Conservation (phyloP, 2,113 vertebrate genomes). For the Microcebus griseorufus region DNA sequence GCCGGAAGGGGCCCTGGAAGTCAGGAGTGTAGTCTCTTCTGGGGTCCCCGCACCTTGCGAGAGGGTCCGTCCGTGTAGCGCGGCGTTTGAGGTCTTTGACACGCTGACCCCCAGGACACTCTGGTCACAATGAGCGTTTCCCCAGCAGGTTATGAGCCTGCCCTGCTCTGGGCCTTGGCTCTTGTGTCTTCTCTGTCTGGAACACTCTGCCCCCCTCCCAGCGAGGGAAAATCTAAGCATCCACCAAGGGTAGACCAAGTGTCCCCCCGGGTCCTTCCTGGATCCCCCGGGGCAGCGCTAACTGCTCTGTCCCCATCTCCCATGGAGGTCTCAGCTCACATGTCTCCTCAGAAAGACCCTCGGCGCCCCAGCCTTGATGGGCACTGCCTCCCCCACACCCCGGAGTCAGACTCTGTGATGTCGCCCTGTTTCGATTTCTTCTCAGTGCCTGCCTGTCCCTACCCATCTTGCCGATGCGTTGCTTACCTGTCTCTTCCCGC, state of each 20-base stretch:
- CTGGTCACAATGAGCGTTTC: neutral
- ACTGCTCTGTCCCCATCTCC: neutral
- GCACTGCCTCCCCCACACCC: fast-evolving
- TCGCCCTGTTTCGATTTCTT: fast-evolving
- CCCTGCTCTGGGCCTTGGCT: neutral
- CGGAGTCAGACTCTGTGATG: fast-evolving
- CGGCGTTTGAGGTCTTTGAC: neutral
- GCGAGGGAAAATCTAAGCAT: neutral
- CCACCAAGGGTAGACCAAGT: neutral
- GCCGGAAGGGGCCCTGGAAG: neutral
- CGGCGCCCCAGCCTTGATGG: neutral
- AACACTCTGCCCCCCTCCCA: neutral
- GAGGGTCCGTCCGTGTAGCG: neutral
- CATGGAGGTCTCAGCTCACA: neutral
- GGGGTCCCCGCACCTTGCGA: neutral
- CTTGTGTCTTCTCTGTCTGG: neutral
- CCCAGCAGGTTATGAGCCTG: no score
- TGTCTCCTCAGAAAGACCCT: neutral
- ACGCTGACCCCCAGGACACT: neutral
- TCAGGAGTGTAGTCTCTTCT: neutral
- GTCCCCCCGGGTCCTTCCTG: neutral
- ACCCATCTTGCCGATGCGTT: fast-evolving
- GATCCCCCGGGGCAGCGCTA: neutral
- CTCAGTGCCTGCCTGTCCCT: fast-evolving
- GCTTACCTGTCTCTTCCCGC: neutral